phyloP scores from a whole-genome alignment of 2,113 vertebrate species.

The Morone chrysops region DNA sequence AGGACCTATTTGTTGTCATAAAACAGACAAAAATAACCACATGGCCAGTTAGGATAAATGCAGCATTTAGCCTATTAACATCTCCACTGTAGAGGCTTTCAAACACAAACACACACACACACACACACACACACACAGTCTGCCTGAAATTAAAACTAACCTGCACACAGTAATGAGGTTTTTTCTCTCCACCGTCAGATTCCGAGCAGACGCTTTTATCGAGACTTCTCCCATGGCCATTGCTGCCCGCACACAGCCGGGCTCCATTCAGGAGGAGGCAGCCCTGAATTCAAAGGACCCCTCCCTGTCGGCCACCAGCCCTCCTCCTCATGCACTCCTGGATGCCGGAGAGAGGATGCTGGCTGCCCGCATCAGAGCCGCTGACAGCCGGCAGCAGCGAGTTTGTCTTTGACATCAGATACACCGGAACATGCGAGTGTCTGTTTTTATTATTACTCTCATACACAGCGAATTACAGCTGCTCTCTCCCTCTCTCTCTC shows the following conservation, averaged over 20 bases:
- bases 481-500: conserved; percentile 10
- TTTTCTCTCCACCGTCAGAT: conserved; percentile 90
- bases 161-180: conserved; percentile 95
- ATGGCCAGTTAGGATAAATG: not conserved
- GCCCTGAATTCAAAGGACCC: conserved; percentile 68
- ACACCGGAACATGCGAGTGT: not conserved
- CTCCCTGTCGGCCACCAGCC: conserved; percentile 73
- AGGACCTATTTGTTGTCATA: not conserved
- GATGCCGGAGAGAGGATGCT: conserved; percentile 32
- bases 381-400: not conserved
- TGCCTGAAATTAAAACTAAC: conserved; percentile 68
- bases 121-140: not conserved
- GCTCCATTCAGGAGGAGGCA: conserved; percentile 85
- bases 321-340: conserved; percentile 60
- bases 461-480: conserved; percentile 19
- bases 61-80: not conserved
- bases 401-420: not conserved
- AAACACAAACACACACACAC: not conserved
- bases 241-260: conserved; percentile 85
- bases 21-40: not conserved
- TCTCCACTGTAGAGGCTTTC: not conserved
- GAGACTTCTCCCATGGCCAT: conserved; percentile 90
- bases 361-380: conserved; percentile 43
- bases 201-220: conserved; percentile 88
- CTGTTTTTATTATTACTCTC: conserved; percentile 15